These are phyloP conservation scores for Eupithecia pulchellata DNA, from an alignment of 2,888 invertebrate species.

Conservation along the genomic window DNA sequence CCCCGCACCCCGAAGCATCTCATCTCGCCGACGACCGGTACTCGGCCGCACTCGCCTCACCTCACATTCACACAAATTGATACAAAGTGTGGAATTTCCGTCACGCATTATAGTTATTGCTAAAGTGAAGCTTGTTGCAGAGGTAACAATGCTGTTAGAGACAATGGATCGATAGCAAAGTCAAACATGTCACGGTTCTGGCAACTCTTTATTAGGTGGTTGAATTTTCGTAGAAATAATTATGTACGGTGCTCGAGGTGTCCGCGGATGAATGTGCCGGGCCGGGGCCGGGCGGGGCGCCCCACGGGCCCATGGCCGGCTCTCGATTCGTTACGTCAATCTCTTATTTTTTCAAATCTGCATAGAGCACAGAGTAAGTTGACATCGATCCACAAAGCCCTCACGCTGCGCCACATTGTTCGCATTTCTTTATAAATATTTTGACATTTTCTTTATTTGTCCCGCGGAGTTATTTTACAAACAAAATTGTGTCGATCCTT, in stretches of 20 bases:
- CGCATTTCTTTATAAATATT: slow-evolving; percentile 84
- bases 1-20: slow-evolving; percentile 33
- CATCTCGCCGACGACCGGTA: slow-evolving; percentile 32
- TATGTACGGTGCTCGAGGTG: slow-evolving; percentile 79
- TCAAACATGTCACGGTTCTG: slow-evolving; percentile 65
- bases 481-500: slow-evolving; percentile 79
- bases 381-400: slow-evolving; percentile 77
- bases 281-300: slow-evolving; percentile 72
- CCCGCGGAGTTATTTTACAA: slow-evolving; percentile 76
- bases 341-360: slow-evolving; percentile 78
- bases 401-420: slow-evolving; percentile 75
- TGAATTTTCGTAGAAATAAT: slow-evolving; percentile 78
- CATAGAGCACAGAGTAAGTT: slow-evolving; percentile 75
- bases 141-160: slow-evolving; percentile 58
- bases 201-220: slow-evolving; percentile 77
- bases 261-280: slow-evolving; percentile 69
- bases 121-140: slow-evolving; percentile 27
- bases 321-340: slow-evolving; percentile 84
- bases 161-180: slow-evolving; percentile 58
- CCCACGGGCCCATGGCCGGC: slow-evolving; percentile 50
- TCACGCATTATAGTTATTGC: slow-evolving; percentile 23
- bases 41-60: slow-evolving; percentile 17
- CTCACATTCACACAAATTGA: slow-evolving; percentile 23
- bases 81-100: slow-evolving; percentile 27
- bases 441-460: slow-evolving; percentile 83